Base-by-base conservation (phyloP, 2,797 vertebrate species). In the Periophthalmus magnuspinnatus region DNA sequence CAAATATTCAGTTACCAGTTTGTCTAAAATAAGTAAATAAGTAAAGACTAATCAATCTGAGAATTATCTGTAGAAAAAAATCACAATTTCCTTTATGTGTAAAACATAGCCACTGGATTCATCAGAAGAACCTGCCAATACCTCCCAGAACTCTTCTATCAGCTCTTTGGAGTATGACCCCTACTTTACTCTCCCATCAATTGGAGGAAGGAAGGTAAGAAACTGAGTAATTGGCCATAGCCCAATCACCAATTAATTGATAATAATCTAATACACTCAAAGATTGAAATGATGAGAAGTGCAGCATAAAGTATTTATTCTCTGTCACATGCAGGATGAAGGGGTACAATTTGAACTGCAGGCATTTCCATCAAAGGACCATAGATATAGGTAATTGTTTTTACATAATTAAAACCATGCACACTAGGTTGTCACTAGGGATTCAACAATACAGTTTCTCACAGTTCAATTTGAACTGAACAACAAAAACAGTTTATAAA, bases 301-400 rank as follows among this genome's bases (percentile, higher is more conserved):
- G 17, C 21, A 66, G 67, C 5, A 5, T 38, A 71, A 7, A 50
- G 38, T 69, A 41, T 69, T 41, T 66, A 64, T 63, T 67, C 59
- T 86, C 65, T 90, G 60, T 90, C 92, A 74, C 86, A 93, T 92
- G 75, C 86, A 94, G 93, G 89, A 90, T 55, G 80, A 84, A 80
- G 85, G 68, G 64, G 41, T 78, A 79, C 66, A 81, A 22, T 76
- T 71, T 79, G 86, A 78, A 70, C 78, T 75, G 52, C 61, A 69
- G 56, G 71, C 83, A 60, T 78, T 84, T 45, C 56, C 80, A 55
- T 87, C 83, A 67, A 84, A 86, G 77, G 88, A 86, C 73, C 90
- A 81, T 65, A 89, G 65, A 76, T 81, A 80, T 69, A 81, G 93
- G 92, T 93, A 92, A 21, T 58, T 61, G 6, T 68, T 54, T 56